Evolutionary conservation across 2,797 vertebrate genomes (phyloP).

Genomic region (Telmatherina bonti): DNA sequence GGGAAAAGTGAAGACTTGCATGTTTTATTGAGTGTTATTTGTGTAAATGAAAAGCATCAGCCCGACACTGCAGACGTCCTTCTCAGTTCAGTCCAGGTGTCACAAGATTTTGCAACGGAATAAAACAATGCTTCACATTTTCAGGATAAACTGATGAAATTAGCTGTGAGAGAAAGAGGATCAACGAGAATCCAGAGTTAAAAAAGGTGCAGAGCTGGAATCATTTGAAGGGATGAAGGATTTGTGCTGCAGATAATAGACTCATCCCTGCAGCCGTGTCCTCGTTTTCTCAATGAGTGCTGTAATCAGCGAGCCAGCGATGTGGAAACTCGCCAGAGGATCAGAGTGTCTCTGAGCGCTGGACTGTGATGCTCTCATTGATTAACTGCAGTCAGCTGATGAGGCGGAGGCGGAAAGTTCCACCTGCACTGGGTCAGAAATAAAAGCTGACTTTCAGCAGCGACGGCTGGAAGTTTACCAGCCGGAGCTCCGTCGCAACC

Average conservation of each 20-base stretch:
- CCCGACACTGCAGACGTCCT: too few relatives aligned
- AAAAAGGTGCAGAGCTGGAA: background rate
- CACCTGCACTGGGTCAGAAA: background rate
- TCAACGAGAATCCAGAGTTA: background rate
- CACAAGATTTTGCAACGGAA: too few relatives aligned
- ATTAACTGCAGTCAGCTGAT: conserved; percentile 29
- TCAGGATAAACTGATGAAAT: too few relatives aligned
- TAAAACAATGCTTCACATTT: background rate
- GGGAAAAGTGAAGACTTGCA: too few relatives aligned
- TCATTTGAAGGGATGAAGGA: background rate
- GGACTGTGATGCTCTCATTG: conserved; percentile 14
- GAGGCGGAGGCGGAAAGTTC: conserved; percentile 36
- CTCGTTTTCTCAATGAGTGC: conserved; percentile 37
- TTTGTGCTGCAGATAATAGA: conserved; percentile 45
- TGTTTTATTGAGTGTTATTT: too few relatives aligned
- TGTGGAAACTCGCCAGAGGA: conserved; percentile 44
- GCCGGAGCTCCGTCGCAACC: too few relatives aligned
- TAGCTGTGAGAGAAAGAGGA: too few relatives aligned
- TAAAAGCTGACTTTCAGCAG: background rate
- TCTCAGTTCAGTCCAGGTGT: background rate
- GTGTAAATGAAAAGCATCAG: too few relatives aligned
- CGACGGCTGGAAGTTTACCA: background rate
- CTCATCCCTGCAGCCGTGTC: conserved; percentile 28
- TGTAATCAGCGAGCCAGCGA: conserved; percentile 23
- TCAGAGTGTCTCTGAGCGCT: conserved; percentile 5